A percentile compares a stretch with the other conserved stretches of the same genome.
phyloP scores from a whole-genome alignment of 2,888 invertebrate genomes.

The Gibbula magus region DNA sequence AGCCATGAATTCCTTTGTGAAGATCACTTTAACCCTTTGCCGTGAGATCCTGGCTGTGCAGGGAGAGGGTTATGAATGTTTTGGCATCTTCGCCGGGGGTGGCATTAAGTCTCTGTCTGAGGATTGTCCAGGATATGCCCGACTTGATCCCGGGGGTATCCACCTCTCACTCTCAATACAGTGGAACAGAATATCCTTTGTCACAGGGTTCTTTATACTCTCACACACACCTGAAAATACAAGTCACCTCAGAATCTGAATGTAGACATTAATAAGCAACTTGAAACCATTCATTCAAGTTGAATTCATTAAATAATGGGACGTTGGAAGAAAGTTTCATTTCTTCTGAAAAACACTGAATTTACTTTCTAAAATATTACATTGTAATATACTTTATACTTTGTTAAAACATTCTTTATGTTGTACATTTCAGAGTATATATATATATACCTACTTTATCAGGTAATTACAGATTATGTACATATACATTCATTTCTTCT shows the following conservation, averaged over 20 bases:
- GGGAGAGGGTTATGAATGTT: conserved; percentile 3
- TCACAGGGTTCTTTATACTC: conserved; percentile 89
- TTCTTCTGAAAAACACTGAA: too few species aligned
- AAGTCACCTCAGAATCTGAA: background rate
- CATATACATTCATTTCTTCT: too few species aligned
- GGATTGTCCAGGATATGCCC: conserved; percentile 25
- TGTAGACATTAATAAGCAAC: background rate
- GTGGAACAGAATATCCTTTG: conserved; percentile 86
- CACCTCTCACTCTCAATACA: conserved; percentile 59
- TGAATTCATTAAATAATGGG: too few species aligned
- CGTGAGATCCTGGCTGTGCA: too few species aligned
- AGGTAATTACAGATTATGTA: background rate
- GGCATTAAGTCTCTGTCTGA: conserved; percentile 39
- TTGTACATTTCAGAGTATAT: background rate
- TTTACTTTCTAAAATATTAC: too few species aligned
- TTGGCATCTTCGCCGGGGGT: conserved; percentile 39
- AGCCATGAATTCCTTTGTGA: too few species aligned
- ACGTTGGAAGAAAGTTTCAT: too few species aligned
- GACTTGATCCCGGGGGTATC: conserved; percentile 39
- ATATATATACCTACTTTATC: background rate
- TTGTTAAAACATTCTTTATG: too few species aligned
- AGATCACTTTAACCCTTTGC: too few species aligned
- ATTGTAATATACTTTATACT: too few species aligned
- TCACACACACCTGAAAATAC: conserved; percentile 83
- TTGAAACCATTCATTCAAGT: too few species aligned